A percentile compares a stretch with the other conserved stretches of the same genome.
These are phyloP conservation scores for Agrilus mali DNA, from an alignment of 2,888 invertebrate species.

Conservation along the genomic window DNA sequence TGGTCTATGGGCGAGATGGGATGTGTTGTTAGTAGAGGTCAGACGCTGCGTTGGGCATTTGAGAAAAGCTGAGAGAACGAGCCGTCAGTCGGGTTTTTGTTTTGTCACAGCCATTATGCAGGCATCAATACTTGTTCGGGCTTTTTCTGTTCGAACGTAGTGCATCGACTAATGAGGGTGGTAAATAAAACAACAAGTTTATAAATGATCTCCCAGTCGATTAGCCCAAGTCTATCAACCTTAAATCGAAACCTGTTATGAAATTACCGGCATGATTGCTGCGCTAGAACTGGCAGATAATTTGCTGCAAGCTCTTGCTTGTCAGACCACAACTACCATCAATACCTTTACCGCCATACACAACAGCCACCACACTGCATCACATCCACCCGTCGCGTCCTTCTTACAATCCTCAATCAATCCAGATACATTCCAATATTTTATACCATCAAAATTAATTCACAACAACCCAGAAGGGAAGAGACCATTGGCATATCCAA, in stretches of 20 bases:
- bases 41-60: conserved; percentile 3
- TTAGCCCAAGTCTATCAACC: conserved; percentile 34
- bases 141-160: conserved; percentile 27
- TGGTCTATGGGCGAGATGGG: conserved; percentile 4
- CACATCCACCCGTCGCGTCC: no score
- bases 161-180: conserved; percentile 32
- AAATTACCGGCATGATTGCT: conserved; percentile 33
- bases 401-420: no score
- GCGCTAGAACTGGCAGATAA: conserved; percentile 29
- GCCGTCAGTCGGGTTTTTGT: conserved; percentile 33
- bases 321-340: no score
- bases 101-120: conserved; percentile 32
- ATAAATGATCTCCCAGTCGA: conserved; percentile 34
- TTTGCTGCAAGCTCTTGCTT: conserved; percentile 19
- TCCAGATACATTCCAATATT: no score
- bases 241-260: conserved; percentile 35
- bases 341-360: no score
- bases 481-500: no score
- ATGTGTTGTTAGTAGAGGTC: conserved; percentile 23
- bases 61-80: conserved; percentile 15
- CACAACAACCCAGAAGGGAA: background rate
- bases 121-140: conserved; percentile 30
- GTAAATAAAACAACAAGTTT: conserved; percentile 33
- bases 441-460: conserved; percentile 3
- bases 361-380: no score